Evolutionary conservation across 2,113 vertebrate species (phyloP).

Genomic region (mouse (Mus musculus)): GRCm39 chr12:70261001-70261500

Average conservation of each 20-base stretch:
- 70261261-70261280: not conserved
- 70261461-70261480: not conserved
- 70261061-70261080: not conserved
- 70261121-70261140: not conserved
- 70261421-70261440: not conserved
- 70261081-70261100: not conserved
- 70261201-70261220: not conserved
- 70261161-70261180: not conserved
- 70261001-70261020: not conserved
- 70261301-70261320: not conserved
- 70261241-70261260: not conserved
- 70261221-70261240: not conserved
- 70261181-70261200: not conserved
- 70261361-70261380: not conserved
- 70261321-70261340: not conserved
- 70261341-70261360: not conserved
- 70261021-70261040: not conserved
- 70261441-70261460: not conserved
- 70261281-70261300: not conserved
- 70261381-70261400: not conserved
- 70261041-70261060: not conserved
- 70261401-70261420: not conserved
- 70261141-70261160: not conserved
- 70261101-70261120: not conserved
- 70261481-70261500: not conserved